Evolutionary conservation across 2,113 vertebrate genomes (phyloP).

Genomic region (Guaruba guarouba): DNA sequence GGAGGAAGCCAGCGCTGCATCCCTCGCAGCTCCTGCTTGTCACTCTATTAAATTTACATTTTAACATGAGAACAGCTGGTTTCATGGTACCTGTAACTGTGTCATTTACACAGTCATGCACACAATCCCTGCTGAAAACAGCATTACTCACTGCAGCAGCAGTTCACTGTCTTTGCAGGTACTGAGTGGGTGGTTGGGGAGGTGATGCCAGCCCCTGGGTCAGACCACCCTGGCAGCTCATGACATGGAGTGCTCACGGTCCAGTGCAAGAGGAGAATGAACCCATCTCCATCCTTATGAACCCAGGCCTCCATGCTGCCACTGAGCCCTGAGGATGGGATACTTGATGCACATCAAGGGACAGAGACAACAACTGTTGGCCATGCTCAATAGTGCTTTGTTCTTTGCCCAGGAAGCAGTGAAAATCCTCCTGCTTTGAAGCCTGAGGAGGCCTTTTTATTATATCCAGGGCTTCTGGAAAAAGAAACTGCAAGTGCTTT

Average conservation of each 20-base stretch:
- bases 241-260: neutral
- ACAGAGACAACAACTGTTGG: constrained; percentile 47
- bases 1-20: neutral
- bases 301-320: neutral
- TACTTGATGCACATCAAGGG: constrained; percentile 44
- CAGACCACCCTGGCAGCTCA: neutral
- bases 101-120: constrained; percentile 60
- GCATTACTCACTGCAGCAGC: neutral
- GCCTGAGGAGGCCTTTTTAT: constrained; percentile 36
- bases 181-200: neutral
- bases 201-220: neutral
- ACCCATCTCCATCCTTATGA: neutral
- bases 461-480: constrained; percentile 27
- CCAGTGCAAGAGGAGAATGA: neutral
- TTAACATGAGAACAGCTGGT: constrained; percentile 62
- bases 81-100: constrained; percentile 57
- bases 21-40: constrained; percentile 11
- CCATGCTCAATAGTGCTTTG: constrained; percentile 49
- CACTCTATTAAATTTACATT: constrained; percentile 61
- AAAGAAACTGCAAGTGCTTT: constrained; percentile 23
- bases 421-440: constrained; percentile 61
- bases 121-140: constrained; percentile 41
- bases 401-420: constrained; percentile 37
- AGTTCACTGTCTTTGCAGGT: neutral
- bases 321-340: neutral